Base-by-base conservation (phyloP, 2,113 vertebrate genomes). In the Garra rufa region DNA sequence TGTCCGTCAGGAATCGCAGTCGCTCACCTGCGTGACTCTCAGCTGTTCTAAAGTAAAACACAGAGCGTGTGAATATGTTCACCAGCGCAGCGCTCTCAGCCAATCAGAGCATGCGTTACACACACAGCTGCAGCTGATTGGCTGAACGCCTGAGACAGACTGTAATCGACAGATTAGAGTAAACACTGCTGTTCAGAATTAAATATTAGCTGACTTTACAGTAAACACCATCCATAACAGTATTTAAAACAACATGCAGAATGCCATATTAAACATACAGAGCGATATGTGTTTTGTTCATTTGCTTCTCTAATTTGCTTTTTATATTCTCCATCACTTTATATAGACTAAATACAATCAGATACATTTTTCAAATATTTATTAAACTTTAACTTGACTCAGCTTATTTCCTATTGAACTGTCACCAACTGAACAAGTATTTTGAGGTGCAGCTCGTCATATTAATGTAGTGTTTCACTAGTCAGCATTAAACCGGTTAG, bases 81-180 rank as follows among this genome's bases (percentile, higher is more conserved):
- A 69, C 19, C 76, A 1, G 34, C 10, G 26, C 55, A 55, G 3
- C 8, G 1, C 83, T 46, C 4, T 44, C 38, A 73, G 76, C 83
- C 76, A 71, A 85, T 79, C 75, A 50, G 19, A n/a, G 41, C 61
- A n/a, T 9, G 67, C 21, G 10, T n/a, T n/a, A 55, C 6, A 10
- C 34, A 28, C 82, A 67, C 1, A 38, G 3, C 43, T 11, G 71
- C 19, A 4, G 44, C 71, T 43, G 82, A 83, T 83, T 83, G 57
- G 82, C 43, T 67, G 73, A 63, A 41, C 43, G 73, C 17, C 6
- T 3, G n/a, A 30, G 26, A n/a, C n/a, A n/a, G n/a, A n/a, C n/a
- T n/a, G n/a, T n/a, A n/a, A n/a, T n/a, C n/a, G n/a, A n/a, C n/a
- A n/a, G n/a, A 10, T 41, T 28, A 43, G 8, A 14, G 69, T 57